These are phyloP conservation scores for Xylocopa sonorina DNA, from an alignment of 1,140 invertebrate species.

Conservation along the genomic window DNA sequence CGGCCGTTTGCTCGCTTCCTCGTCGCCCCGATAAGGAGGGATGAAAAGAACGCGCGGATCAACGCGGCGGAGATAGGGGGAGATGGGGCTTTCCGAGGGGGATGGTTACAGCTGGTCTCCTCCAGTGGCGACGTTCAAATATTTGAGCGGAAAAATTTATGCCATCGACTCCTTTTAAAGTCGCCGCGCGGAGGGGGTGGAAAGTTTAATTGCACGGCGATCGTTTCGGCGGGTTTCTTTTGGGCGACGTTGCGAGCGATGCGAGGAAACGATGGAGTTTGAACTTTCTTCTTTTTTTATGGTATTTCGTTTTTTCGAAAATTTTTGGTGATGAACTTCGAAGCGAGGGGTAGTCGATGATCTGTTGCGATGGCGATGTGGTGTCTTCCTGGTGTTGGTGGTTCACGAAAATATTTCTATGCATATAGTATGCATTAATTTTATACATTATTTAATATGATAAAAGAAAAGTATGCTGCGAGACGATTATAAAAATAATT, in stretches of 20 bases:
- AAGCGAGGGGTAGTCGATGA: too few relatives aligned
- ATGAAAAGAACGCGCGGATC: background rate
- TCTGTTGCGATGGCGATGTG: too few relatives aligned
- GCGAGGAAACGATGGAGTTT: background rate
- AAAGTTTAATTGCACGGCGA: conserved; percentile 5
- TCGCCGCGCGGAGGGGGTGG: background rate
- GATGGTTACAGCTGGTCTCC: conserved; percentile 25
- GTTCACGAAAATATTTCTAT: too few relatives aligned
- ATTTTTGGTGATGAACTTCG: too few relatives aligned
- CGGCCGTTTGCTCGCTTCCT: background rate
- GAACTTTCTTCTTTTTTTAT: too few relatives aligned
- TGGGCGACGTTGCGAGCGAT: background rate
- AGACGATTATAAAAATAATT: too few relatives aligned
- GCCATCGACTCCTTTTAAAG: background rate
- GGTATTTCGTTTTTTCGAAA: too few relatives aligned
- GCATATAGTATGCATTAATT: too few relatives aligned
- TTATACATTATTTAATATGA: too few relatives aligned
- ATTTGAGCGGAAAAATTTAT: conserved; percentile 57
- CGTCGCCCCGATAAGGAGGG: background rate
- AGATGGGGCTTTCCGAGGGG: background rate
- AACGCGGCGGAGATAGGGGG: background rate
- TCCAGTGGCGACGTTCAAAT: conserved; percentile 46
- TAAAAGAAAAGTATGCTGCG: too few relatives aligned
- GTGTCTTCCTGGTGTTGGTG: too few relatives aligned
- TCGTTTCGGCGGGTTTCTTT: background rate